Evolutionary conservation across 2,797 vertebrate species (phyloP).

Genomic region (Meriones psammophilus): DNA sequence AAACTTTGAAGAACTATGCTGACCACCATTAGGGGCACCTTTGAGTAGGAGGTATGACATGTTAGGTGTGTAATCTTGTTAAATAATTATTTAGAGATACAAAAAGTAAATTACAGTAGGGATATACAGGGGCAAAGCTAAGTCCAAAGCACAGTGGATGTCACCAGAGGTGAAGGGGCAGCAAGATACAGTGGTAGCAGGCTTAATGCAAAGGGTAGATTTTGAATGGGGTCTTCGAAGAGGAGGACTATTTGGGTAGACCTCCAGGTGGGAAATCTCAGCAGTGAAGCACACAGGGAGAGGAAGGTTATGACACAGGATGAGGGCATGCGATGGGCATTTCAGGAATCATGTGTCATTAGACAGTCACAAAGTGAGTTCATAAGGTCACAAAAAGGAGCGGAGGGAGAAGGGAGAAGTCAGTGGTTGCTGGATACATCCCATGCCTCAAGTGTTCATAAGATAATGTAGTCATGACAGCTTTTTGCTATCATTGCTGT

Average conservation of each 20-base stretch:
- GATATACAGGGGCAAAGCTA: background rate
- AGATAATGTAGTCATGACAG: background rate
- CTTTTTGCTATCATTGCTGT: background rate
- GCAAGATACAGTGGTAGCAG: too few species aligned
- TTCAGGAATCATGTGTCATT: background rate
- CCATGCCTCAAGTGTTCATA: background rate
- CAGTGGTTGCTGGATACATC: background rate
- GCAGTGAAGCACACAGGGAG: background rate
- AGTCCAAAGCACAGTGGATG: background rate
- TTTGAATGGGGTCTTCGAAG: background rate
- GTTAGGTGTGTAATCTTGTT: background rate
- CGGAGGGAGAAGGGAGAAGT: too few species aligned
- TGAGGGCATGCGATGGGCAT: rapidly evolving
- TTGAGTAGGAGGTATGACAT: rapidly evolving
- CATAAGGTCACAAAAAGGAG: background rate
- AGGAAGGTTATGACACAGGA: background rate
- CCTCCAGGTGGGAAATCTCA: background rate
- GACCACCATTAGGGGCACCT: too few species aligned
- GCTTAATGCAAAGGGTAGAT: background rate
- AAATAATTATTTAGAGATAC: background rate
- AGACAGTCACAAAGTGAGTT: background rate
- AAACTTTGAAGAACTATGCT: background rate
- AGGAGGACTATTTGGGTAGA: background rate
- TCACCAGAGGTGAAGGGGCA: background rate
- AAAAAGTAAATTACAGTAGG: background rate